phyloP scores from a whole-genome alignment of 2,113 vertebrate species.

The Odontophorus gujanensis region DNA sequence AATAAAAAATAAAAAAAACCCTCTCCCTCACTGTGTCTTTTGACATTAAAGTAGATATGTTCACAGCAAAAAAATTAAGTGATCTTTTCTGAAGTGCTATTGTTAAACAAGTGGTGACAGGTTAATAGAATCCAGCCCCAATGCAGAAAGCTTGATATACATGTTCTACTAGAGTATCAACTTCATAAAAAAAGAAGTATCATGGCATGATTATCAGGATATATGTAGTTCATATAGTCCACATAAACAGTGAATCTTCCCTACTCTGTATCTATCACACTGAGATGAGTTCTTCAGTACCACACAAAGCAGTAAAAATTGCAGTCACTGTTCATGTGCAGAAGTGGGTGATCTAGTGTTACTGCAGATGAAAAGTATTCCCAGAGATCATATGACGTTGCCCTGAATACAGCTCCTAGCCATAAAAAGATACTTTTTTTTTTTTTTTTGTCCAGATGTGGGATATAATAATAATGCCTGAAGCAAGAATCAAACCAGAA shows the following conservation, averaged over 20 bases:
- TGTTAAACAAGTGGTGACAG: neutral
- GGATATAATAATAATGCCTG: constrained; percentile 7
- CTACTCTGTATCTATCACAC: neutral
- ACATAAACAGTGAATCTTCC: neutral
- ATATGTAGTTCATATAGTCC: neutral
- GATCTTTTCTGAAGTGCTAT: neutral
- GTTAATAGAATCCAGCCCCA: neutral
- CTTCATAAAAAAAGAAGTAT: neutral
- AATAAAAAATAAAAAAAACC: too few relatives aligned
- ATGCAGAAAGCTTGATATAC: neutral
- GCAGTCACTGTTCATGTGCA: neutral
- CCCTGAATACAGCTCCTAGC: constrained; percentile 5
- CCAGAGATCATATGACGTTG: neutral
- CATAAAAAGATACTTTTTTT: neutral
- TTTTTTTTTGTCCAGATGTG: neutral
- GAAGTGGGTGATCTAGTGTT: neutral
- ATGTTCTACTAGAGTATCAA: neutral
- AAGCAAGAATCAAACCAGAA: constrained; percentile 36
- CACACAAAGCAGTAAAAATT: constrained; percentile 2
- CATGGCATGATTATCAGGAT: neutral
- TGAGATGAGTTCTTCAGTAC: neutral
- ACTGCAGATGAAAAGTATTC: constrained; percentile 11
- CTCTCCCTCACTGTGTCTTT: neutral
- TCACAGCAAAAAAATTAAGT: neutral
- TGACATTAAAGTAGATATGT: neutral